Conservation (phyloP, 2,797 vertebrate genomes). For the Tenualosa thibaudeaui region DNA sequence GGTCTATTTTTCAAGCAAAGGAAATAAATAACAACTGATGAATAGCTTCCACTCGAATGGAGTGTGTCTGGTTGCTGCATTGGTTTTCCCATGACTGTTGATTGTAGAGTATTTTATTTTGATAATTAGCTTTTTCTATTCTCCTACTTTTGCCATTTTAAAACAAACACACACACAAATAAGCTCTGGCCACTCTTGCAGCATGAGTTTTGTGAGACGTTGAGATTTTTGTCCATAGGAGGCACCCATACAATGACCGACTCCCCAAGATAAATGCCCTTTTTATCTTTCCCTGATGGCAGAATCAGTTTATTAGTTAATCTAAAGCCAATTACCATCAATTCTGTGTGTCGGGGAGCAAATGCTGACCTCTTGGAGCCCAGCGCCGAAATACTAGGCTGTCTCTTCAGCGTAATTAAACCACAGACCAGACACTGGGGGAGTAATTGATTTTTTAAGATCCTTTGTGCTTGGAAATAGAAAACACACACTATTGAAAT, state of each 20-base stretch:
- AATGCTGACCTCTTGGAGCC: slow-evolving; percentile 34
- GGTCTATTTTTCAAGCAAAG: background rate
- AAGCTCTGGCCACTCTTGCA: background rate
- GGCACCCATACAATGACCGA: background rate
- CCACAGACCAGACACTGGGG: slow-evolving; percentile 44
- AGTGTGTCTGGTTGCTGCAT: background rate
- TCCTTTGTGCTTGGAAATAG: slow-evolving; percentile 51
- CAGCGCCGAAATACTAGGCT: slow-evolving; percentile 53
- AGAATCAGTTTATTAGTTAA: slow-evolving; percentile 58
- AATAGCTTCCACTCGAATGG: too few relatives aligned
- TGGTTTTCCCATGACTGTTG: background rate
- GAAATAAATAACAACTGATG: too few relatives aligned
- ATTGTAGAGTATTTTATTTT: background rate
- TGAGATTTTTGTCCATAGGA: background rate
- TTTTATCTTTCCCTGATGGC: slow-evolving; percentile 34
- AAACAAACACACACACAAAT: too few relatives aligned
- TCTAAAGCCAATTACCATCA: slow-evolving; percentile 62
- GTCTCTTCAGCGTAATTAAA: slow-evolving; percentile 66
- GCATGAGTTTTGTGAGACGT: background rate
- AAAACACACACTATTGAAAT: slow-evolving; percentile 42
- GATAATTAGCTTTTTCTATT: too few relatives aligned
- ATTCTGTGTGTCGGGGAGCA: slow-evolving; percentile 57
- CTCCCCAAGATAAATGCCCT: background rate
- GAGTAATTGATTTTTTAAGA: slow-evolving; percentile 60
- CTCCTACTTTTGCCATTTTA: background rate